A percentile compares a stretch with the other conserved stretches of the same genome.
Conservation (phyloP, 30 jellyfish, hydroid and myxozoan species). For the Chrysaora quinquecirrha region DNA sequence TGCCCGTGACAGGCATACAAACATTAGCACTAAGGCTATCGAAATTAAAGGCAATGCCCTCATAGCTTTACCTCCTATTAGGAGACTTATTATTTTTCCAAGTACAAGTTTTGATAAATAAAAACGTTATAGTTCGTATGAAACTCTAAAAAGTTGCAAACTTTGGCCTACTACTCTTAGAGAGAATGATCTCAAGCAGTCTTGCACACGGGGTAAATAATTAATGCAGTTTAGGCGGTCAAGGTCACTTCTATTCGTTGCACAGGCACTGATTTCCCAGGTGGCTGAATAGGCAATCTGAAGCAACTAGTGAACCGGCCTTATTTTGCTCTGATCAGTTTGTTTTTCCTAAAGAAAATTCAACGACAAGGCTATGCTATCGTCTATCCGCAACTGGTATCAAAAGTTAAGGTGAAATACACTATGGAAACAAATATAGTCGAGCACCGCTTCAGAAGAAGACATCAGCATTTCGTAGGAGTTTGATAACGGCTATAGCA, state of each 20-base stretch:
- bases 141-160: neutral
- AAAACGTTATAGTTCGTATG: neutral
- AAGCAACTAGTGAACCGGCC: slow-evolving; percentile 9
- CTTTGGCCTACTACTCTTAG: slow-evolving; percentile 26
- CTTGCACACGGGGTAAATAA: slow-evolving; percentile 36
- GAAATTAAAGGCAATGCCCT: slow-evolving; percentile 55
- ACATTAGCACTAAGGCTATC: slow-evolving; percentile 22
- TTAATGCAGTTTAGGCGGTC: slow-evolving; percentile 52
- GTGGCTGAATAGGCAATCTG: slow-evolving; percentile 56
- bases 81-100: neutral
- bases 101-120: too few relatives aligned
- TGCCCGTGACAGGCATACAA: slow-evolving; percentile 45
- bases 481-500: too few relatives aligned
- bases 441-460: too few relatives aligned
- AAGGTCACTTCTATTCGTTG: slow-evolving; percentile 63
- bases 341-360: too few relatives aligned
- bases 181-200: slow-evolving; percentile 61
- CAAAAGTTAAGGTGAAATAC: too few relatives aligned
- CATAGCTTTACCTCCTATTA: slow-evolving; percentile 38
- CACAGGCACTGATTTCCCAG: slow-evolving; percentile 60
- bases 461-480: too few relatives aligned
- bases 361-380: too few relatives aligned
- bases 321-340: too few relatives aligned
- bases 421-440: too few relatives aligned
- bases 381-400: too few relatives aligned